Evolutionary conservation across 2,888 invertebrate genomes (phyloP), one percentile per base, ranked within the genome.

Genomic region (Eugnorisma glareosa): DNA sequence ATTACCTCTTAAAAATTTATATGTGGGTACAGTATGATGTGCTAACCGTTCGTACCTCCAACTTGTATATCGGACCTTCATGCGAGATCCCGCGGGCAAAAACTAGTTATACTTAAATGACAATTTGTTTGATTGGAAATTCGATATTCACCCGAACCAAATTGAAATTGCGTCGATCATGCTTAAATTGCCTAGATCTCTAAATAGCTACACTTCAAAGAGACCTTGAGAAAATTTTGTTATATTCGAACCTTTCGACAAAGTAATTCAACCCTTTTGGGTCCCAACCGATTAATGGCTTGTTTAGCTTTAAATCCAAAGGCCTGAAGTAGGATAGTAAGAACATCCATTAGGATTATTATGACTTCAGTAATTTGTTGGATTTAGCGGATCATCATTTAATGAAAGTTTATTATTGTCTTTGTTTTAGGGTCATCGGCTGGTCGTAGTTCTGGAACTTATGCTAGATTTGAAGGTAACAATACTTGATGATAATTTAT

Each of bases 391-490:
- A 48, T 64, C 15, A 18, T 40, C 35, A 3, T 48, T 1, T 35
- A 48, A 43, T 54, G 0, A 63, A 77, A 48, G 28, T 78, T 76
- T 68, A 64, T 83, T 48, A n/a, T 45, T 21, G 8, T 48, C 11
- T 64, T 77, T 84, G 37, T 84, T 51, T 69, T 59, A 81, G 85
- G 84, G 15, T 69, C 45, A 0, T 8, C 63, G 5, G 18, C 4
- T 66, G 68, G 11, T 31, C 48, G 64, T 81, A n/a, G 15, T 40
- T 59, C 59, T n/a, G 81, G 85, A 43, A 43, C 66, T 59, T 10
- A 43, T 21, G 11, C 7, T 48, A 77, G 83, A 69, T 80, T 73
- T 69, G 48, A 28, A 80, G 81, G 81, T 84, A 83, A 77, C 0
- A 0, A 24, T n/a, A 40, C 7, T 59, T 15, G 31, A 5, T 24